phyloP scores from a whole-genome alignment of 2,113 vertebrate genomes.

The Glaucomys volans region DNA sequence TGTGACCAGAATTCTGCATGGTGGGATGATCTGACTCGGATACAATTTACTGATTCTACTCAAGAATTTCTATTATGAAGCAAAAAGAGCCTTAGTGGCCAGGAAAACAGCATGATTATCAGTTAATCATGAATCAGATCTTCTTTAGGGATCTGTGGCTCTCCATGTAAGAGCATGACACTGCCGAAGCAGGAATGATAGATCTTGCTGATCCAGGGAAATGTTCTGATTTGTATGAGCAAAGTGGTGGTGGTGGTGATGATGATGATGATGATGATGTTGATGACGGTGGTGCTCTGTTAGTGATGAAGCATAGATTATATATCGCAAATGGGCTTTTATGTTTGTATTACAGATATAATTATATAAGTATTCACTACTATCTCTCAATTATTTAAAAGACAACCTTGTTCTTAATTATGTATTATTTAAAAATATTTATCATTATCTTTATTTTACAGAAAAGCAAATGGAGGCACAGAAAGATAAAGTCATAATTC shows the following conservation, averaged over 20 bases:
- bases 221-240: background rate
- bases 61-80: slow-evolving; percentile 45
- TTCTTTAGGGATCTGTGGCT: background rate
- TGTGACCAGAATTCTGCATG: background rate
- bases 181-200: background rate
- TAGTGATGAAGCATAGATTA: background rate
- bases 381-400: background rate
- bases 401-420: background rate
- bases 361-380: too few relatives aligned
- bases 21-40: background rate
- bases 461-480: background rate
- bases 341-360: too few relatives aligned
- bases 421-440: background rate
- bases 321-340: background rate
- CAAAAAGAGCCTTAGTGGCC: background rate
- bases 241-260: background rate
- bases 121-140: background rate
- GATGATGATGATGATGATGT: background rate
- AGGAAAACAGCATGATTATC: background rate
- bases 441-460: background rate
- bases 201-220: background rate
- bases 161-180: background rate
- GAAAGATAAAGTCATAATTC: slow-evolving; percentile 2
- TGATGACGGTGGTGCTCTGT: background rate
- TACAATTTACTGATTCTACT: background rate